Conservation (phyloP, 2,113 vertebrate genomes). For the Chaetura pelagica region DNA sequence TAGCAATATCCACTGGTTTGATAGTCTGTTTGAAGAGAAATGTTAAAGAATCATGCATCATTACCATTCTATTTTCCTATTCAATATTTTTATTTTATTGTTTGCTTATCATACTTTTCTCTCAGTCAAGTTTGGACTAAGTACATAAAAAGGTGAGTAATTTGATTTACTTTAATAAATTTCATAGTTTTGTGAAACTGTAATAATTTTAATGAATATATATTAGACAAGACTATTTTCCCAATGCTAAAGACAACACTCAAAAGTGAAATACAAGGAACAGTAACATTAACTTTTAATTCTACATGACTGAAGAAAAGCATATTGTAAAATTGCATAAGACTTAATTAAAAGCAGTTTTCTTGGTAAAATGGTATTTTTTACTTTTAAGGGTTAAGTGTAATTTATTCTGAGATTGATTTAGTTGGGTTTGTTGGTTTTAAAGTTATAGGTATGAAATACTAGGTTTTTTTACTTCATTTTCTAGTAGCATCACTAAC, state of each 20-base stretch:
- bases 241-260: neutral
- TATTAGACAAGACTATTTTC: neutral
- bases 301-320: neutral
- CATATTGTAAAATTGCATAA: neutral
- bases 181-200: neutral
- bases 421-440: neutral
- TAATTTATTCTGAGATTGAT: neutral
- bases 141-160: neutral
- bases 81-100: neutral
- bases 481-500: neutral
- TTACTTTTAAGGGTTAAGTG: neutral
- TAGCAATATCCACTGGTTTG: conserved; percentile 81
- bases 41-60: neutral
- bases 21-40: conserved; percentile 74
- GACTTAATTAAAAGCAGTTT: neutral
- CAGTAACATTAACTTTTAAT: neutral
- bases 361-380: neutral
- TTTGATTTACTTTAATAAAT: neutral
- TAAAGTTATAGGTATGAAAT: neutral
- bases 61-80: neutral
- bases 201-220: neutral
- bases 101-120: neutral
- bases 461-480: neutral
- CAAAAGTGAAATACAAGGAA: neutral
- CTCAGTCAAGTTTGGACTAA: neutral